A percentile compares a stretch with the other conserved stretches of the same genome.
phyloP scores from a whole-genome alignment of 2,113 vertebrate genomes.

The Zosterops japonicus region DNA sequence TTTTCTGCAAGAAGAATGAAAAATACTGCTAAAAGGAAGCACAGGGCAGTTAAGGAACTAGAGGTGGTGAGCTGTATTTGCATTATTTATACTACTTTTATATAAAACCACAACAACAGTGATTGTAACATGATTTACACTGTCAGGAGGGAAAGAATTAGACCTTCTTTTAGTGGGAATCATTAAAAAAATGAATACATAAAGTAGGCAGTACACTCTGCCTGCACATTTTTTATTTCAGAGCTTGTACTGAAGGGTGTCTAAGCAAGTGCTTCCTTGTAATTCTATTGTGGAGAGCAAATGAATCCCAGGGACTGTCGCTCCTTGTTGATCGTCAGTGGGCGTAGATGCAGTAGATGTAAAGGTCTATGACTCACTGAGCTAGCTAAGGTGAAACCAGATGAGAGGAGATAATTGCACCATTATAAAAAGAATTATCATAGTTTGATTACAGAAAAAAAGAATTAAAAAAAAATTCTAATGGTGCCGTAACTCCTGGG shows the following conservation, averaged over 20 bases:
- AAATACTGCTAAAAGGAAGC: background rate
- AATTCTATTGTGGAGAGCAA: background rate
- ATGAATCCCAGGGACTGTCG: background rate
- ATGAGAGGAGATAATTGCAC: slow-evolving; percentile 56
- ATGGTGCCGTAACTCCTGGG: background rate
- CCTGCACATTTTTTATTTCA: background rate
- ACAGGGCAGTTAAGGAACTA: background rate
- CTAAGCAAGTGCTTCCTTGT: background rate
- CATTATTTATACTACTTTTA: background rate
- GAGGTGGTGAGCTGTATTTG: background rate
- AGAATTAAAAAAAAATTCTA: background rate
- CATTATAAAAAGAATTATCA: slow-evolving; percentile 54
- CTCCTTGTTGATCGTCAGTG: slow-evolving; percentile 50
- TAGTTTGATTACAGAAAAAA: slow-evolving; percentile 15
- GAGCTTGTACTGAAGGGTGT: background rate
- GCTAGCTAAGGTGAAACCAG: slow-evolving; percentile 52
- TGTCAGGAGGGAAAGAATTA: background rate
- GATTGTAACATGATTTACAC: background rate
- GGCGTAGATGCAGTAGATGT: slow-evolving; percentile 44
- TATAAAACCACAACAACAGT: background rate
- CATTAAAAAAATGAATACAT: background rate
- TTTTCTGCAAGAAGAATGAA: background rate
- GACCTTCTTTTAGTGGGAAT: background rate
- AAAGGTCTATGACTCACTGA: slow-evolving; percentile 59
- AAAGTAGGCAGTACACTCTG: background rate